Evolutionary conservation across 2,797 vertebrate species (phyloP).

Genomic region (Epinephelus coioides): DNA sequence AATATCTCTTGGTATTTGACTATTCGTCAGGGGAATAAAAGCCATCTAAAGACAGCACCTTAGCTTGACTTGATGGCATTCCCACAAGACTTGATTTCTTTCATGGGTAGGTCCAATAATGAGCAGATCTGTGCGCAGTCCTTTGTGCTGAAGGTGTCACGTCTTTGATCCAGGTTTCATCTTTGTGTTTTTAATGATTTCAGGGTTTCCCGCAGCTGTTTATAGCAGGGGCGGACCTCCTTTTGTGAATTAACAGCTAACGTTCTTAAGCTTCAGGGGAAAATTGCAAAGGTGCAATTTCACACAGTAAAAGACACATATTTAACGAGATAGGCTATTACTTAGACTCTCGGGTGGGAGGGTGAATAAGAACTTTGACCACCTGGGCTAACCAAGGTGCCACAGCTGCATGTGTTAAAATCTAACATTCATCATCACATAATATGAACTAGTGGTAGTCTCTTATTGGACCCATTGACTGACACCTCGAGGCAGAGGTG

Average conservation of each 20-base stretch:
- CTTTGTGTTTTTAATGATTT: constrained; percentile 34
- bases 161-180: constrained; percentile 10
- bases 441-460: constrained; percentile 15
- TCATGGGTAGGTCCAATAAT: neutral
- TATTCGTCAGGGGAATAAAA: neutral
- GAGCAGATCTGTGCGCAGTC: neutral
- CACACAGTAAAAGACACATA: constrained; percentile 30
- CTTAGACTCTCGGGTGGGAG: constrained; percentile 22
- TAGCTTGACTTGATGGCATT: too few species aligned
- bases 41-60: neutral
- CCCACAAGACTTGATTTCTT: neutral
- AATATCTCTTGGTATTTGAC: too few species aligned
- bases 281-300: constrained; percentile 51
- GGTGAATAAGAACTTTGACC: neutral
- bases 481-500: constrained; percentile 72
- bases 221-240: constrained; percentile 8
- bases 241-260: constrained; percentile 26
- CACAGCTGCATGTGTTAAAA: neutral
- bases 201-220: constrained; percentile 25
- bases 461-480: constrained; percentile 35
- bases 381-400: constrained; percentile 6
- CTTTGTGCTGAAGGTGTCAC: constrained; percentile 27
- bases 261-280: constrained; percentile 36
- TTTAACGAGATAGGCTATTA: constrained; percentile 36
- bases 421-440: neutral